These are phyloP conservation scores for Criorhina ranunculi DNA, from an alignment of 2,888 invertebrate genomes.

Conservation along the genomic window DNA sequence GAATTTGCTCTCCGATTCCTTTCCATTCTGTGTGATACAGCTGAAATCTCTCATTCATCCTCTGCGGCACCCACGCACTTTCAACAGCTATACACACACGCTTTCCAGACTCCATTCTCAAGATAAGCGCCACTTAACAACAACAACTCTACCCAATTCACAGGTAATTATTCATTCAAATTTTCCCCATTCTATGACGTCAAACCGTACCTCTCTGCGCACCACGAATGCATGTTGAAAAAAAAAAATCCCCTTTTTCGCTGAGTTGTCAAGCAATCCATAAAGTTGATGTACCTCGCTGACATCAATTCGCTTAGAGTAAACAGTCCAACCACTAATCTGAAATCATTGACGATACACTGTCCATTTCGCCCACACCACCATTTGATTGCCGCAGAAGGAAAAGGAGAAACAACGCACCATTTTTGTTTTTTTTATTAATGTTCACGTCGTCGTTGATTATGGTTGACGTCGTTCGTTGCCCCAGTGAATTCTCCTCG, in stretches of 20 bases:
- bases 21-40: slow-evolving; percentile 33
- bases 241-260: slow-evolving; percentile 41
- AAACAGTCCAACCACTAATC: slow-evolving; percentile 46
- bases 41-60: slow-evolving; percentile 17
- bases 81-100: neutral
- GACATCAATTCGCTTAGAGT: slow-evolving; percentile 64
- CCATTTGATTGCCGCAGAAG: slow-evolving; percentile 16
- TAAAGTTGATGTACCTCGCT: slow-evolving; percentile 1
- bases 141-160: slow-evolving; percentile 24
- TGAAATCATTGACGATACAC: neutral
- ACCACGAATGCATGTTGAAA: slow-evolving; percentile 20
- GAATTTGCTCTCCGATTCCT: neutral
- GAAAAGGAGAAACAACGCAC: slow-evolving; percentile 26
- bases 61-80: slow-evolving; percentile 14
- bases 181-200: slow-evolving; percentile 72
- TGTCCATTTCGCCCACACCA: slow-evolving; percentile 34
- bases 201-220: slow-evolving; percentile 60
- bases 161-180: slow-evolving; percentile 34
- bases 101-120: slow-evolving; percentile 17
- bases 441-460: slow-evolving; percentile 52
- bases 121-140: slow-evolving; percentile 1
- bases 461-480: slow-evolving; percentile 44
- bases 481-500: slow-evolving; percentile 46
- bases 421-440: slow-evolving; percentile 16
- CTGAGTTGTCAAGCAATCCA: slow-evolving; percentile 38